phyloP scores from a whole-genome alignment of 2,113 vertebrate genomes.

The Neomonachus schauinslandi region DNA sequence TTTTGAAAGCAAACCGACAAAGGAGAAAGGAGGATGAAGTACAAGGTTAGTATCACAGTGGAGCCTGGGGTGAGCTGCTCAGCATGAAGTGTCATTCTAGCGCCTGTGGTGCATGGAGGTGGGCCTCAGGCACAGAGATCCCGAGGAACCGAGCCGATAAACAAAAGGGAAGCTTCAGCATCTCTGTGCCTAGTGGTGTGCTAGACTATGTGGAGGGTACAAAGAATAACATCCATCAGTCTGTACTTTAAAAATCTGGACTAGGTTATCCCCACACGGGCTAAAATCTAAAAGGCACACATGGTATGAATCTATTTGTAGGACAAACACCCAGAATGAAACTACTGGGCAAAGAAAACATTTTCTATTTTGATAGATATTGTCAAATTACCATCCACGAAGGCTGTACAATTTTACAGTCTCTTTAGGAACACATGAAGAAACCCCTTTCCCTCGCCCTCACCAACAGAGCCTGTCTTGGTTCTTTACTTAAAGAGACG shows the following conservation, averaged over 20 bases:
- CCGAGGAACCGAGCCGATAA: background rate
- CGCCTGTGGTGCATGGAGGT: rapidly evolving
- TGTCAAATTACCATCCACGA: background rate
- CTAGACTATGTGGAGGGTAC: background rate
- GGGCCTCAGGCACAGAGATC: background rate
- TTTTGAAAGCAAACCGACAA: background rate
- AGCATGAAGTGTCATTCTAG: background rate
- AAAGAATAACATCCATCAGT: background rate
- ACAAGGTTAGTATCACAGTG: background rate
- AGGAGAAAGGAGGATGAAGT: background rate
- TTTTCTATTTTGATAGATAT: background rate
- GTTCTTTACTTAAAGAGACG: background rate
- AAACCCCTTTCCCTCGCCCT: background rate
- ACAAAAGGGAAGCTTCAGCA: background rate
- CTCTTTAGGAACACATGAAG: background rate
- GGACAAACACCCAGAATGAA: background rate
- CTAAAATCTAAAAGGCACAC: background rate
- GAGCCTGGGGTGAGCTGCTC: background rate
- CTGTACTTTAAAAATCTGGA: background rate
- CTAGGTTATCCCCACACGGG: background rate
- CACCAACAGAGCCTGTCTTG: background rate
- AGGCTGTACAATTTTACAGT: background rate
- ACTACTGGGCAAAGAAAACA: background rate
- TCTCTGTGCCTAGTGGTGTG: background rate
- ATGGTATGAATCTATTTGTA: background rate